A percentile compares a stretch with the other conserved stretches of the same genome.
Evolutionary conservation across 2,113 vertebrate species (phyloP).

Genomic region (Macroglossus sobrinus): DNA sequence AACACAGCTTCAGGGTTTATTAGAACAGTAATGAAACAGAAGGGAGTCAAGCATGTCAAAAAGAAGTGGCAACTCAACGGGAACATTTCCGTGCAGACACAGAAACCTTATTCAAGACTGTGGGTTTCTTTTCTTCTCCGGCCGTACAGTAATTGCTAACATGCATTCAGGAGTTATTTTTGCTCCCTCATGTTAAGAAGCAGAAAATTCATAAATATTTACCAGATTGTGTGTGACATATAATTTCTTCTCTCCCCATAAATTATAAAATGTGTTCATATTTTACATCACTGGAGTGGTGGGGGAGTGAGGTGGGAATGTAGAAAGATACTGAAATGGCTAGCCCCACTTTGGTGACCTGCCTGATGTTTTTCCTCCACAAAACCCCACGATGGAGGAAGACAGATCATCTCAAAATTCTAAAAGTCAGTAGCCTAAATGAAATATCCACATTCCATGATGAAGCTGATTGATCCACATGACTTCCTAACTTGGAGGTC

Average conservation of each 20-base stretch:
- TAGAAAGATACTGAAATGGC: background rate
- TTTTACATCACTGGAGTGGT: background rate
- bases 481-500: background rate
- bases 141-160: constrained; percentile 15
- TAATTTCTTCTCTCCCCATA: constrained; percentile 56
- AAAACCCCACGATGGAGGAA: background rate
- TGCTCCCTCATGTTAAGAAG: constrained; percentile 37
- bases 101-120: background rate
- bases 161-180: constrained; percentile 54
- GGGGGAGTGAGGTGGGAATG: rapidly evolving
- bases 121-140: constrained; percentile 12
- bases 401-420: background rate
- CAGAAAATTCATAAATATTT: constrained; percentile 66
- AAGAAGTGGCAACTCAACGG: background rate
- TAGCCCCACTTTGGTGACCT: background rate
- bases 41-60: constrained; percentile 9
- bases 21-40: constrained; percentile 42
- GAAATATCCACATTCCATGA: background rate
- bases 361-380: background rate
- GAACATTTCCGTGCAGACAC: background rate
- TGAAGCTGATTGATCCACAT: background rate
- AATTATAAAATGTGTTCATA: constrained; percentile 38
- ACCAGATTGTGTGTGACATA: constrained; percentile 37
- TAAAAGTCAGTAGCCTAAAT: background rate
- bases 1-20: background rate